These are phyloP conservation scores for Pteromalus puparum DNA, from an alignment of 1,140 invertebrate species.

Conservation along the genomic window DNA sequence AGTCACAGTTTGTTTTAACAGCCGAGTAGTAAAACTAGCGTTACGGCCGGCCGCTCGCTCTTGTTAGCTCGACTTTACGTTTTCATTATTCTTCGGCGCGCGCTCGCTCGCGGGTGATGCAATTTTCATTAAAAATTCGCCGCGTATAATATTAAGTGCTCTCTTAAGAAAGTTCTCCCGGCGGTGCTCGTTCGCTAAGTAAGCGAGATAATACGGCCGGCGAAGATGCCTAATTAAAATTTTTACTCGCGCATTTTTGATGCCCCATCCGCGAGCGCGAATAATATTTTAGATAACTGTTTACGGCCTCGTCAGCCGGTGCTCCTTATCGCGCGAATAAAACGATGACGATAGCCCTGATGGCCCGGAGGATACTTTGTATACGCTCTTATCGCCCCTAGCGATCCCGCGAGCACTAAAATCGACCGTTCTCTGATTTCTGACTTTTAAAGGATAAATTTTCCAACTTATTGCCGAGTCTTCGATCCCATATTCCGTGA, in stretches of 20 bases:
- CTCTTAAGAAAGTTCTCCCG: slow-evolving; percentile 20
- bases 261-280: not conserved
- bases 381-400: not conserved
- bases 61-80: slow-evolving; percentile 15
- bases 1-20: not conserved
- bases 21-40: not conserved
- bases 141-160: slow-evolving; percentile 28
- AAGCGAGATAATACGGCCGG: not conserved
- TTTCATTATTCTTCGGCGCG: slow-evolving; percentile 28
- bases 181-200: not conserved
- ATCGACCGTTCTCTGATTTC: too few relatives aligned
- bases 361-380: not conserved
- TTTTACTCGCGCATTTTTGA: slow-evolving; percentile 15
- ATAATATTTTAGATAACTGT: slow-evolving; percentile 5
- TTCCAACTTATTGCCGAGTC: too few relatives aligned
- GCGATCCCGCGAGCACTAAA: too few relatives aligned
- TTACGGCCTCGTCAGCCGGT: not conserved
- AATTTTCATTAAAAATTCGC: slow-evolving; percentile 43
- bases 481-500: too few relatives aligned
- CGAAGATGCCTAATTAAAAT: slow-evolving; percentile 26
- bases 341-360: not conserved
- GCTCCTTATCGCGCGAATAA: not conserved
- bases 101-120: not conserved
- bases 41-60: not conserved
- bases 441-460: too few relatives aligned